phyloP scores from a whole-genome alignment of 2,888 invertebrate genomes.

The Troides oblongomaculatus region DNA sequence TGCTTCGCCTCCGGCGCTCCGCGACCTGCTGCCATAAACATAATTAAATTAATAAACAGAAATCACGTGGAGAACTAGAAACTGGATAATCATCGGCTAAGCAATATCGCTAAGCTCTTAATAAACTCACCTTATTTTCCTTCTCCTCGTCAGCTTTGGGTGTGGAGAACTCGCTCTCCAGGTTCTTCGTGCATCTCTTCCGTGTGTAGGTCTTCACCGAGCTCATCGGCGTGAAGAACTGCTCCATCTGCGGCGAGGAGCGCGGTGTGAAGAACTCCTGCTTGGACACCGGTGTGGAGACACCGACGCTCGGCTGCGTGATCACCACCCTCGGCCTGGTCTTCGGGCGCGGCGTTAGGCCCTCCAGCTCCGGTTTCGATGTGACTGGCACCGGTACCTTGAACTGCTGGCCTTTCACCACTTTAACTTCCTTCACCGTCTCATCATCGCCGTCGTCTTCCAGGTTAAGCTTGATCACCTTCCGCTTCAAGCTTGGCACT shows the following conservation, averaged over 20 bases:
- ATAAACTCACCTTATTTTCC: constrained; percentile 11
- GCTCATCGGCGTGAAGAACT: constrained; percentile 63
- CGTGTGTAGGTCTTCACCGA: constrained; percentile 56
- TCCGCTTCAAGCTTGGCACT: constrained; percentile 51
- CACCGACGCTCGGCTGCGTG: constrained; percentile 38
- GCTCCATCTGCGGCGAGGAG: constrained; percentile 46
- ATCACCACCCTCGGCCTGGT: constrained; percentile 35
- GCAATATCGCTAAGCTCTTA: no score
- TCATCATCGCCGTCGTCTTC: constrained; percentile 49
- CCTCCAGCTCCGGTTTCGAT: constrained; percentile 49
- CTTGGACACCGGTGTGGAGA: constrained; percentile 32
- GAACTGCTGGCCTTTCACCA: constrained; percentile 40
- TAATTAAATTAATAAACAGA: no score
- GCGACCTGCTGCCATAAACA: constrained; percentile 26
- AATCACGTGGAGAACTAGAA: no score
- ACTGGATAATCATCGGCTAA: no score
- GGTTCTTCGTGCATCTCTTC: constrained; percentile 48
- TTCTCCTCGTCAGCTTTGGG: constrained; percentile 36
- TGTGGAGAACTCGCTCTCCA: constrained; percentile 60
- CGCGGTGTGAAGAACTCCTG: constrained; percentile 53
- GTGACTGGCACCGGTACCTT: constrained; percentile 61
- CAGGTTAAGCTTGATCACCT: constrained; percentile 55
- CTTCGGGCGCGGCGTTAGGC: constrained; percentile 51
- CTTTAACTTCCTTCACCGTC: constrained; percentile 38
- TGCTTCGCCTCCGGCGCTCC: constrained; percentile 47